phyloP scores from a whole-genome alignment of 2,113 vertebrate species.

The Clarias gariepinus region DNA sequence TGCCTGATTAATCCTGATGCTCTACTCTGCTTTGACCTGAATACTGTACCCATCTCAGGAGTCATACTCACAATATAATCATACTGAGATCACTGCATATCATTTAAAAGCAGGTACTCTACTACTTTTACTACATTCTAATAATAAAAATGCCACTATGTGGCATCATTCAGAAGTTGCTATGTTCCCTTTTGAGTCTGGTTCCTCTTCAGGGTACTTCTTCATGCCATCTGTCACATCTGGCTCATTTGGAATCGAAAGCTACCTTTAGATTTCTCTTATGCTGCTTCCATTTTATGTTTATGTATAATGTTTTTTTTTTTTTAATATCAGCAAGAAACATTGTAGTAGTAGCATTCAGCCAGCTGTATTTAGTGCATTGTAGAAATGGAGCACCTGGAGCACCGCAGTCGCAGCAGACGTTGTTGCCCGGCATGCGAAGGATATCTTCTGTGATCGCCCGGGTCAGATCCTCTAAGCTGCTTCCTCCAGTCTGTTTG shows the following conservation, averaged over 20 bases:
- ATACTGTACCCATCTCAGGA: no score
- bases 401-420: conserved; percentile 71
- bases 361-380: neutral
- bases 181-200: neutral
- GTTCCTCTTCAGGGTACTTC: neutral
- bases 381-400: conserved; percentile 57
- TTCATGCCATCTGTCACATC: neutral
- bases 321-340: neutral
- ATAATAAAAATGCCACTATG: neutral
- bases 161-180: neutral
- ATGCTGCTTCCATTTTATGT: neutral
- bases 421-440: conserved; percentile 67
- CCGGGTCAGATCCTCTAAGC: conserved; percentile 65
- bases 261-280: neutral
- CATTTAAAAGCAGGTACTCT: neutral
- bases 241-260: neutral
- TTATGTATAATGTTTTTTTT: neutral
- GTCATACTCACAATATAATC: no score
- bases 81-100: neutral
- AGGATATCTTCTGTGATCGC: conserved; percentile 69
- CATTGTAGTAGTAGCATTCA: neutral
- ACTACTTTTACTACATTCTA: neutral
- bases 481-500: conserved; percentile 57
- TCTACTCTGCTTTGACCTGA: no score
- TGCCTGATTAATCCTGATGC: no score